These are phyloP conservation scores for Motacilla alba DNA, from an alignment of 2,113 vertebrate species.

Conservation along the genomic window DNA sequence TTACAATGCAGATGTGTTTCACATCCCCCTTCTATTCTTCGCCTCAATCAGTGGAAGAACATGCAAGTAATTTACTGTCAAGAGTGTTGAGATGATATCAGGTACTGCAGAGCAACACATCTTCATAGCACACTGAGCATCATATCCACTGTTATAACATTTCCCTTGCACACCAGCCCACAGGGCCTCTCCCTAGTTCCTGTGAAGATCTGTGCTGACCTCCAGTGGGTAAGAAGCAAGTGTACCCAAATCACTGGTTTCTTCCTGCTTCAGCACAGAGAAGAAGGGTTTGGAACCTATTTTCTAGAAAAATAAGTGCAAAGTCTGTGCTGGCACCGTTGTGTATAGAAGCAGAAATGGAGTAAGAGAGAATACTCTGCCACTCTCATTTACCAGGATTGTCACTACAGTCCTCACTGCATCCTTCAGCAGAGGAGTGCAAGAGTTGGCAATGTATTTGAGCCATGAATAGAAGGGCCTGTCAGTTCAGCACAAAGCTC, in stretches of 20 bases:
- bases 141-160: neutral
- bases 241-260: neutral
- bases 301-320: neutral
- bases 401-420: neutral
- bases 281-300: neutral
- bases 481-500: neutral
- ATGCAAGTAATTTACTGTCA: neutral
- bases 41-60: neutral
- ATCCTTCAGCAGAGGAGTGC: neutral
- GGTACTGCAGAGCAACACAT: neutral
- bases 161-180: neutral
- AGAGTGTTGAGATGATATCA: neutral
- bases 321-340: neutral
- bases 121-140: neutral
- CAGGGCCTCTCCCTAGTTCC: neutral
- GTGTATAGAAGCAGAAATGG: neutral
- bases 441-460: neutral
- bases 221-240: slow-evolving; percentile 32
- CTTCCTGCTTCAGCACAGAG: neutral
- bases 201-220: slow-evolving; percentile 46
- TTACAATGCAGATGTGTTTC: neutral
- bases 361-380: neutral
- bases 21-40: neutral
- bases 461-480: neutral
- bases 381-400: neutral